Evolutionary conservation across 2,888 invertebrate genomes (phyloP).

Genomic region (Ophraella communa): DNA sequence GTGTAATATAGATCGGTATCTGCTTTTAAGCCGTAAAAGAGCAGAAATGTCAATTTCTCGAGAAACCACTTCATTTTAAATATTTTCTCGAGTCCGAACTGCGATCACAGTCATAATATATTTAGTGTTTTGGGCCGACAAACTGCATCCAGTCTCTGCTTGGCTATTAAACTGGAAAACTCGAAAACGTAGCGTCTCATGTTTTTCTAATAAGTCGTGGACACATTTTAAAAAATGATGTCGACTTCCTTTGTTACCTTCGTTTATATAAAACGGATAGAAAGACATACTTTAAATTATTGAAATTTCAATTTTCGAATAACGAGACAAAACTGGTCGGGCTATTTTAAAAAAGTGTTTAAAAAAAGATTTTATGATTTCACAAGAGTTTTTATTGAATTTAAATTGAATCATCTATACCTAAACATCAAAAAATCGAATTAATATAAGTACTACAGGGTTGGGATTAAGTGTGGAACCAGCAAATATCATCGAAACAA

Average conservation of each 20-base stretch:
- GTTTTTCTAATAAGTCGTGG: slow-evolving; percentile 41
- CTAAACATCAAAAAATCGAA: too few species aligned
- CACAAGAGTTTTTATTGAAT: too few species aligned
- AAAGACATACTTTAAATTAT: slow-evolving; percentile 6
- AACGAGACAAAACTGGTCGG: neutral
- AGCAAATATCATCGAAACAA: too few species aligned
- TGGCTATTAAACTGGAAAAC: slow-evolving; percentile 39
- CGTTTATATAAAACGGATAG: slow-evolving; percentile 1
- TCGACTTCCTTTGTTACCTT: too few species aligned
- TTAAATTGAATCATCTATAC: too few species aligned
- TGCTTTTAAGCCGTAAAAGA: too few species aligned
- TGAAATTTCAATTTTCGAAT: neutral
- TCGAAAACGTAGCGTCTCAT: slow-evolving; percentile 37
- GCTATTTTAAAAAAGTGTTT: too few species aligned
- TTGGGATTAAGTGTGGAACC: too few species aligned
- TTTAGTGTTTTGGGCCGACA: slow-evolving; percentile 22
- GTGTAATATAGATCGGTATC: too few species aligned
- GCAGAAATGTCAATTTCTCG: too few species aligned
- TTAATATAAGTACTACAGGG: too few species aligned
- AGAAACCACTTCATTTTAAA: neutral
- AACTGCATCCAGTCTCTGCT: slow-evolving; percentile 15
- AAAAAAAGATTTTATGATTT: too few species aligned
- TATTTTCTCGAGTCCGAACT: neutral
- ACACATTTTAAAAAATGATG: slow-evolving; percentile 22
- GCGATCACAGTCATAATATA: slow-evolving; percentile 21